These are phyloP conservation scores for Crocallis elinguaria DNA, from an alignment of 2,888 invertebrate species.

Conservation along the genomic window DNA sequence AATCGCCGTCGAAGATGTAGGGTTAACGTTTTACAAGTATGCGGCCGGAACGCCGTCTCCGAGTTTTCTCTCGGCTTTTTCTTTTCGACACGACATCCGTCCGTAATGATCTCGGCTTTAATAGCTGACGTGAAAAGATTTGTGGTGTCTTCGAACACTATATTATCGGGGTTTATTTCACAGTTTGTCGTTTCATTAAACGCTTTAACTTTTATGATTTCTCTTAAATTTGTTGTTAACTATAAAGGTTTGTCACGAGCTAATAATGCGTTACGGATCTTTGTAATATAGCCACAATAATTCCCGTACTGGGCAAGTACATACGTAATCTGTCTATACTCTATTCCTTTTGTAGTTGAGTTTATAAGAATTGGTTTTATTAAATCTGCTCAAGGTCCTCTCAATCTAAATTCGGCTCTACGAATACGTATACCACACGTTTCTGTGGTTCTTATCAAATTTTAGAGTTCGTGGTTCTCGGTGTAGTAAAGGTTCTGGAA, in stretches of 20 bases:
- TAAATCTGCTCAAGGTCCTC: conserved; percentile 21
- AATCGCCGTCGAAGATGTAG: conserved; percentile 65
- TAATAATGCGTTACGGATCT: conserved; percentile 1
- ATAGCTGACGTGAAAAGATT: conserved; percentile 25
- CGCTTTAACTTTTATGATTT: conserved; percentile 15
- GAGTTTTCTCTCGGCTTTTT: conserved; percentile 43
- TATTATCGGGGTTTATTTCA: conserved; percentile 21
- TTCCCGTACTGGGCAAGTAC: background rate
- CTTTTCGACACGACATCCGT: conserved; percentile 55
- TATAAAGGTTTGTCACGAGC: conserved; percentile 6
- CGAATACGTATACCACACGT: conserved; percentile 5
- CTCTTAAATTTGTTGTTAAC: conserved; percentile 6
- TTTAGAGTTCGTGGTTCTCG: conserved; percentile 28
- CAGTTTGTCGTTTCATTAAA: conserved; percentile 22
- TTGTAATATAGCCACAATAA: background rate
- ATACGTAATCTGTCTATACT: background rate
- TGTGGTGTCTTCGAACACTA: conserved; percentile 22
- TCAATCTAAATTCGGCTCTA: conserved; percentile 24
- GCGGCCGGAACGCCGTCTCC: conserved; percentile 47
- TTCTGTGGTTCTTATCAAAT: conserved; percentile 39
- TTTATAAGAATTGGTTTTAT: conserved; percentile 8
- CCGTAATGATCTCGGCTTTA: conserved; percentile 39
- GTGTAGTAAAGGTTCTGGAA: conserved; percentile 64
- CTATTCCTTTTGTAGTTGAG: background rate
- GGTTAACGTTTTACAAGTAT: conserved; percentile 58